Base-by-base conservation (phyloP, 2,888 invertebrate genomes). In the Xylota segnis region DNA sequence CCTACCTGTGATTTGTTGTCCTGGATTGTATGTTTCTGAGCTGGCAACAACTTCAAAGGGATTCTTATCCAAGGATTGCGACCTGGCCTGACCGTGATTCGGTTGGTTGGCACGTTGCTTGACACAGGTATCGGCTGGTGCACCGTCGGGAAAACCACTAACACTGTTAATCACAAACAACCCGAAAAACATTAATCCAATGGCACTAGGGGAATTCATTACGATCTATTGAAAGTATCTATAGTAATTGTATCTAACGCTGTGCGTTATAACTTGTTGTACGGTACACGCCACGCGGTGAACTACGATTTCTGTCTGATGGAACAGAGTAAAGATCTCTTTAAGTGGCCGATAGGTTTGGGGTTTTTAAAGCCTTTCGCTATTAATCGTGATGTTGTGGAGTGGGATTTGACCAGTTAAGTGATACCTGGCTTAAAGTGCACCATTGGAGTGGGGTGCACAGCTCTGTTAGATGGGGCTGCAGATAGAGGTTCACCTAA, bases 81-180 rank as follows among this genome's bases (percentile, higher is more conserved):
- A 93, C 83, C 95, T 93, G 7, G 96, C 95, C 89, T 95, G 95
- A 2, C 96, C 95, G 88, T 96, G 96, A 90, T 96, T 95, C 0
- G 96, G 96, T 89, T 92, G 92, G 92, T 96, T 96, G 1, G 95
- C 94, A 52, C 95, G 93, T 29, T 95, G 94, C 90, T 96, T 96
- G 3, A 96, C 96, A 90, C 96, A 96, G 37, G 96, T 95, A 90
- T 96, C 96, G 32, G 96, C 94, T 0, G 96, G 96, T 1, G 96
- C 96, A 1, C 96, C 96, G 89, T 96, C 96, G n/a, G 96, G 96
- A 90, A 96, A 96, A 83, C 94, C 93, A 59, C 72, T 40, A 4
- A 91, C 90, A 78, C 92, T 92, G 76, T 92, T 90, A 90, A 92
- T 89, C 72, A 92, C 87, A 50, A 92, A 81, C 34, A 93, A 87